Percentiles rank a stretch among this genome's conserved stretches.
Conservation (phyloP, 2,113 vertebrate species). For the Maccullochella peelii region DNA sequence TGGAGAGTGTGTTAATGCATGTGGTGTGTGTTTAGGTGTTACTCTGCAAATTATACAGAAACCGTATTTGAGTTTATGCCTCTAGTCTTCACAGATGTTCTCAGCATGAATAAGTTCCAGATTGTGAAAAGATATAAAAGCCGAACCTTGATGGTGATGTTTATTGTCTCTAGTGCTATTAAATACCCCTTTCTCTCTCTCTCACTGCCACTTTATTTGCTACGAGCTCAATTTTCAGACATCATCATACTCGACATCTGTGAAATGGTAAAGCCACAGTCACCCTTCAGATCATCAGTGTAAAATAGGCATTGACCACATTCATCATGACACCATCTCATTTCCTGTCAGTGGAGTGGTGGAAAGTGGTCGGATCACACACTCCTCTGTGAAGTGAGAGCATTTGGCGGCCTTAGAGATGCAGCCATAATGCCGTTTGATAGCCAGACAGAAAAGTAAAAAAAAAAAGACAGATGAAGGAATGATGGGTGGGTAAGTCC, state of each 20-base stretch:
- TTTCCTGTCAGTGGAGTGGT: constrained; percentile 54
- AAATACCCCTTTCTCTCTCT: constrained; percentile 7
- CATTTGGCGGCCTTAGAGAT: constrained; percentile 11
- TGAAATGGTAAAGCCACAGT: constrained; percentile 30
- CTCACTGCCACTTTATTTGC: constrained; percentile 18
- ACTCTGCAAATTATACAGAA: background rate
- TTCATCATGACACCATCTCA: constrained; percentile 55
- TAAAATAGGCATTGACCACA: constrained; percentile 55
- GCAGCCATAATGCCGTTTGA: constrained; percentile 41
- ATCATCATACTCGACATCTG: constrained; percentile 45
- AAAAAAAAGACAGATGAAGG: constrained; percentile 31
- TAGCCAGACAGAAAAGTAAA: constrained; percentile 27
- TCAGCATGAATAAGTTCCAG: background rate
- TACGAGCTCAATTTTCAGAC: constrained; percentile 7
- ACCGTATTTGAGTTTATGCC: background rate
- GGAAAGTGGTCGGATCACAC: constrained; percentile 47
- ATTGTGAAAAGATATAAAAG: background rate
- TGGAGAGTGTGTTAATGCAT: background rate
- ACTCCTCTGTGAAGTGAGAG: constrained; percentile 21
- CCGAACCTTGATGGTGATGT: constrained; percentile 1
- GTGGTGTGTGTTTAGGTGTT: background rate
- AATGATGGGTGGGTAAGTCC: constrained; percentile 48
- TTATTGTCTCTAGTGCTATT: constrained; percentile 1
- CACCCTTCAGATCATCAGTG: constrained; percentile 53
- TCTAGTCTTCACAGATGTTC: background rate